Evolutionary conservation across 1,140 invertebrate genomes (phyloP).

Genomic region (Himalopsyche phryganea): DNA sequence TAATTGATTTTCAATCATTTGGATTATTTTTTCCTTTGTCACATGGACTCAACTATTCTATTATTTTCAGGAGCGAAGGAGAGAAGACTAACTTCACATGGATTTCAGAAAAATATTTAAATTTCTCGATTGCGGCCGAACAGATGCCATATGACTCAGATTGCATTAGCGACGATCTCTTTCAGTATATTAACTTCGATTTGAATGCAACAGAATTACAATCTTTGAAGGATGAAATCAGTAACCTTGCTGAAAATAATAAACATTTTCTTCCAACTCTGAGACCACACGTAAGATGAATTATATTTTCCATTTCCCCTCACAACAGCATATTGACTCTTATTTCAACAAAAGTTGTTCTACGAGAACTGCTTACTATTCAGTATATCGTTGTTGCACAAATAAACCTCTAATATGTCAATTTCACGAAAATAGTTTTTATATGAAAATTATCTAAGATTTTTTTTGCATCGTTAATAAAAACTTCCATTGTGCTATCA

Average conservation of each 20-base stretch:
- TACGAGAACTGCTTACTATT: no score
- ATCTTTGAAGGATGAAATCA: not conserved
- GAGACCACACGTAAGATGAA: constrained; percentile 40
- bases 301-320: not conserved
- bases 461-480: no score
- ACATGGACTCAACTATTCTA: no score
- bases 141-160: constrained; percentile 34
- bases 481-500: no score
- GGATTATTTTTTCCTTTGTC: no score
- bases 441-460: no score
- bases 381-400: not conserved
- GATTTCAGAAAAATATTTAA: constrained; percentile 7
- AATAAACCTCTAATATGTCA: no score
- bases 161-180: constrained; percentile 41
- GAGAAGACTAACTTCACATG: not conserved
- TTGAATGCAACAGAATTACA: constrained; percentile 7
- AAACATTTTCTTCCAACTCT: constrained; percentile 31
- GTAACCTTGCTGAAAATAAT: not conserved
- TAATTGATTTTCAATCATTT: no score
- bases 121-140: constrained; percentile 12
- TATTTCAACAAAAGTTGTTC: not conserved
- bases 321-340: not conserved
- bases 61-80: no score
- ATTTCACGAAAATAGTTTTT: no score
- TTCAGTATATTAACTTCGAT: constrained; percentile 23